These are phyloP conservation scores for Microcebus griseorufus DNA, from an alignment of 2,113 vertebrate genomes.

Conservation along the genomic window DNA sequence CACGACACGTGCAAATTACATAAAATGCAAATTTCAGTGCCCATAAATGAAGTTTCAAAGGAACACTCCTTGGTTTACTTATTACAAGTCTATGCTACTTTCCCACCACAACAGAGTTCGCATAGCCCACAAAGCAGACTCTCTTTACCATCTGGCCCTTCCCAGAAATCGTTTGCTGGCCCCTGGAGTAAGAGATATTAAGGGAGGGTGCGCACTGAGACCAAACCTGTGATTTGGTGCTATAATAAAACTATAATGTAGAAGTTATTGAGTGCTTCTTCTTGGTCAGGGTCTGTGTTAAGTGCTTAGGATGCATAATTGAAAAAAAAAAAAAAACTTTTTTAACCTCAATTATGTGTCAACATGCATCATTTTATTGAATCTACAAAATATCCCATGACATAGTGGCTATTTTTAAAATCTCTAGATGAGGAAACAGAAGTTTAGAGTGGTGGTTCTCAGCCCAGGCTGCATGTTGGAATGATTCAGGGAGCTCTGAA, in stretches of 20 bases:
- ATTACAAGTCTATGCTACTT: rapidly evolving
- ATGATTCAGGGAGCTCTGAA: background rate
- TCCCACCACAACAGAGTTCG: rapidly evolving
- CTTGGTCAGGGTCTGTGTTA: background rate
- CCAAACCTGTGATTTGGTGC: background rate
- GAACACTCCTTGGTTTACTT: rapidly evolving
- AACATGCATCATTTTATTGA: background rate
- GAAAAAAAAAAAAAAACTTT: too few species aligned
- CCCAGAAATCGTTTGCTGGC: background rate
- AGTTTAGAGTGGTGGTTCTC: background rate
- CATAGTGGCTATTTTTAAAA: background rate
- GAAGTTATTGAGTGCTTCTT: background rate
- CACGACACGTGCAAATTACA: background rate
- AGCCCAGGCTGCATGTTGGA: background rate
- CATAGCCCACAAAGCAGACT: background rate
- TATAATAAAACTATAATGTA: background rate
- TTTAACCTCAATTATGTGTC: too few species aligned
- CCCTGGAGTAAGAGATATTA: background rate
- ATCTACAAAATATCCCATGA: background rate
- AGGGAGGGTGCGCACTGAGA: background rate
- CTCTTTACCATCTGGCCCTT: background rate
- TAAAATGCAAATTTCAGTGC: background rate
- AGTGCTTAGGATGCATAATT: background rate
- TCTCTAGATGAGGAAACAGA: background rate
- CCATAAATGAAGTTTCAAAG: rapidly evolving